These are phyloP conservation scores for Papilio gigon DNA, from an alignment of 2,888 invertebrate genomes.

Conservation along the genomic window DNA sequence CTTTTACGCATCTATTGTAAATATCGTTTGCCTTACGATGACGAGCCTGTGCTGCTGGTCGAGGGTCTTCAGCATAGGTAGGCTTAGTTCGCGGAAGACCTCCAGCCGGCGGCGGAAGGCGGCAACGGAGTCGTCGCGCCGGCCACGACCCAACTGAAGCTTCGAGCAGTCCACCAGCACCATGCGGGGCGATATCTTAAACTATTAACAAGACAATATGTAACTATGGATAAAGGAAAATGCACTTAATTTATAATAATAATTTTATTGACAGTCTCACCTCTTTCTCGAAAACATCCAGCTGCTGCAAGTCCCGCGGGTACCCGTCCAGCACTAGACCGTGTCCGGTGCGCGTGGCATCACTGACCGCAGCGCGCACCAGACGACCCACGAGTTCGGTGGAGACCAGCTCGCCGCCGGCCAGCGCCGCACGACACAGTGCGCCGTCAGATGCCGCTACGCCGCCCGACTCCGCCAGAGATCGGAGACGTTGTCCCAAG, in stretches of 20 bases:
- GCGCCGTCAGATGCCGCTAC: constrained; percentile 84
- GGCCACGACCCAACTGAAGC: constrained; percentile 90
- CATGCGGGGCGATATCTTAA: constrained; percentile 88
- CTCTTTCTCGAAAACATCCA: constrained; percentile 93
- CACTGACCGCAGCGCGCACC: constrained; percentile 86
- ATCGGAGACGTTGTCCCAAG: constrained; percentile 89
- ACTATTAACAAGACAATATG: constrained; percentile 74
- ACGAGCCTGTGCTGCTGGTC: constrained; percentile 91
- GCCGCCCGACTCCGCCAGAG: constrained; percentile 86
- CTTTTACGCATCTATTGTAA: too few species aligned
- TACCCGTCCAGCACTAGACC: constrained; percentile 97
- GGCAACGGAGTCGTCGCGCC: constrained; percentile 92
- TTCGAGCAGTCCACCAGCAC: constrained; percentile 96
- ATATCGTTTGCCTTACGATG: constrained; percentile 84
- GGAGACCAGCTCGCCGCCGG: constrained; percentile 91
- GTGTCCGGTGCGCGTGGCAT: constrained; percentile 81
- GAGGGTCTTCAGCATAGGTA: constrained; percentile 93
- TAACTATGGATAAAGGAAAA: constrained; percentile 1
- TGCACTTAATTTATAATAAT: neutral
- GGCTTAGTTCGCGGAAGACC: constrained; percentile 92
- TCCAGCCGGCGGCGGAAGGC: constrained; percentile 92
- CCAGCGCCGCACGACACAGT: constrained; percentile 86
- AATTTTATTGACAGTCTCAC: constrained; percentile 79
- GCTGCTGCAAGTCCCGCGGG: constrained; percentile 94
- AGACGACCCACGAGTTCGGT: constrained; percentile 89